Evolutionary conservation across 2,797 vertebrate species (phyloP).

Genomic region (Uromys caudimaculatus): DNA sequence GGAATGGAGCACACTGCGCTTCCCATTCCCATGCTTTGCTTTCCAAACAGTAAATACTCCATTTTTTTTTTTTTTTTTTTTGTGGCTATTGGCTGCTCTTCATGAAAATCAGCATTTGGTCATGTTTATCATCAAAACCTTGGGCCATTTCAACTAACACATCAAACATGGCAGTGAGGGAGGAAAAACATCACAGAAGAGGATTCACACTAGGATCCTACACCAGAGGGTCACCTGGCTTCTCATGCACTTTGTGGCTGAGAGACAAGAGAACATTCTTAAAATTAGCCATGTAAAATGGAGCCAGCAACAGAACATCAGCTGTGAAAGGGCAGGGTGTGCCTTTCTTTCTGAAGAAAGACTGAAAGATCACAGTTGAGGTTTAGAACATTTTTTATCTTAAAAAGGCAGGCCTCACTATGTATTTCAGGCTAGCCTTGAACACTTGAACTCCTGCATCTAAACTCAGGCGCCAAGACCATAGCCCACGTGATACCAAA

Average conservation of each 20-base stretch:
- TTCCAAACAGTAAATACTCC: background rate
- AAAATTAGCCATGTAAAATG: background rate
- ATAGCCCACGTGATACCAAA: background rate
- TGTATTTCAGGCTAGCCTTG: background rate
- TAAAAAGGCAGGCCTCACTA: background rate
- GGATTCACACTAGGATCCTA: too few relatives aligned
- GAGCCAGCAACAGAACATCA: background rate
- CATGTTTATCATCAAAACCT: background rate
- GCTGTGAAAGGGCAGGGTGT: too few relatives aligned
- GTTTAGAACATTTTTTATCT: background rate
- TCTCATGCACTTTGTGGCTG: too few relatives aligned
- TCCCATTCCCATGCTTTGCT: background rate
- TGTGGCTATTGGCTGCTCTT: background rate
- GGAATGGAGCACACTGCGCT: background rate
- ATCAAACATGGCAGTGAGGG: background rate
- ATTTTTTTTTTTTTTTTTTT: too few relatives aligned
- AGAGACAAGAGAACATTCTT: background rate
- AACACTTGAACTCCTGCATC: background rate
- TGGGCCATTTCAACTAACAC: background rate
- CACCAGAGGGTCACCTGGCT: background rate
- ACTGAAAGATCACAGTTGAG: background rate
- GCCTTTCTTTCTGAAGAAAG: background rate
- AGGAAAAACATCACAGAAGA: background rate
- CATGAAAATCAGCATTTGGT: background rate
- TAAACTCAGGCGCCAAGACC: background rate